Conservation (phyloP, 2,797 vertebrate genomes). For the Enteromius viviparus region DNA sequence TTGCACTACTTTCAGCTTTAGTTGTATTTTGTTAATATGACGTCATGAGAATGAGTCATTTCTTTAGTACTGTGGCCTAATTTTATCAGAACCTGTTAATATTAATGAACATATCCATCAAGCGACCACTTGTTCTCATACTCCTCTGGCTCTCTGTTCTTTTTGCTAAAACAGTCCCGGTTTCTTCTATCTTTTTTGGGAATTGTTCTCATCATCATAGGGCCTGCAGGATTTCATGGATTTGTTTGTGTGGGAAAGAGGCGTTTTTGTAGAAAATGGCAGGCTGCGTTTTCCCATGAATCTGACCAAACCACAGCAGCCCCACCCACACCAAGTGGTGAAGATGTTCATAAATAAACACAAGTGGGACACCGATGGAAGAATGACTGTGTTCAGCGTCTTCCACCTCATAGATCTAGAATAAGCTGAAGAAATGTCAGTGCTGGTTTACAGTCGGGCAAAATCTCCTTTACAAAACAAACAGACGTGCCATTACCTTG, state of each 20-base stretch:
- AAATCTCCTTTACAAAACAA: neutral
- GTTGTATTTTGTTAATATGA: slow-evolving; percentile 26
- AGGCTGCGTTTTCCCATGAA: slow-evolving; percentile 28
- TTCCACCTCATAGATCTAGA: neutral
- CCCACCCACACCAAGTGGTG: slow-evolving; percentile 33
- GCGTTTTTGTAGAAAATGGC: neutral
- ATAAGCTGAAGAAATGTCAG: neutral
- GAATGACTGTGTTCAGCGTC: neutral
- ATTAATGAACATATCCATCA: slow-evolving; percentile 1
- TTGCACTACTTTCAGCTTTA: slow-evolving; percentile 30
- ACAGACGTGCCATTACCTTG: neutral
- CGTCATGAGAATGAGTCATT: slow-evolving; percentile 13
- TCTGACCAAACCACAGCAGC: slow-evolving; percentile 34
- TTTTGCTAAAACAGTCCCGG: neutral
- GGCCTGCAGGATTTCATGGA: neutral
- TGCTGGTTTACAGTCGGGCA: neutral
- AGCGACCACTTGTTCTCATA: neutral
- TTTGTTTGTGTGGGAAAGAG: slow-evolving; percentile 43
- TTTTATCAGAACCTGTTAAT: slow-evolving; percentile 16
- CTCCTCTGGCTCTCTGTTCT: slow-evolving; percentile 16
- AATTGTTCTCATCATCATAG: neutral
- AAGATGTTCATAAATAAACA: slow-evolving; percentile 49
- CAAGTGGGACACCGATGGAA: neutral
- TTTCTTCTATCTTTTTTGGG: slow-evolving; percentile 20
- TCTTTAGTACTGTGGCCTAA: slow-evolving; percentile 21